A percentile compares a stretch with the other conserved stretches of the same genome.
These are phyloP conservation scores for Ferrisia virgata DNA, from an alignment of 2,888 invertebrate genomes.

Conservation along the genomic window DNA sequence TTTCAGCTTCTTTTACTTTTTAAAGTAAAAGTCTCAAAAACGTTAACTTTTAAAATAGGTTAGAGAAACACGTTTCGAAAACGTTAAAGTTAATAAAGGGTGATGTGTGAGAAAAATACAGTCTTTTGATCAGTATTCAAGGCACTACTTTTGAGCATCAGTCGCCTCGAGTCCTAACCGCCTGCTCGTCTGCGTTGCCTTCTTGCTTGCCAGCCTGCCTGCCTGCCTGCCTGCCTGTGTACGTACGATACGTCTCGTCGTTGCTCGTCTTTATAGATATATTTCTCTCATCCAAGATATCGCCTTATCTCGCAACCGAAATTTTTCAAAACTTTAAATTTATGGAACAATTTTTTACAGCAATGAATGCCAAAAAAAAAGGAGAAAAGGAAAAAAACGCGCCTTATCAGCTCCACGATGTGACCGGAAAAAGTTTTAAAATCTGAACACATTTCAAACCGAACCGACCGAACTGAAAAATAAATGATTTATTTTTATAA, in stretches of 20 bases:
- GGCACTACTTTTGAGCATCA: slow-evolving; percentile 41
- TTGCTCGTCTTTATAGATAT: background rate
- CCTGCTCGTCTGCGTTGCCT: background rate
- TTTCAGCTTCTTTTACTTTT: slow-evolving; percentile 23
- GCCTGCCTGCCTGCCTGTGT: background rate
- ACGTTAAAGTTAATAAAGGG: slow-evolving; percentile 45
- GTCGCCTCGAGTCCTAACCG: slow-evolving; percentile 44
- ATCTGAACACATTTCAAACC: background rate
- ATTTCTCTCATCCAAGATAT: background rate
- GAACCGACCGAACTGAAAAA: background rate
- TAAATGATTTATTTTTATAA: slow-evolving; percentile 19
- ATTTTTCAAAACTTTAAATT: slow-evolving; percentile 37
- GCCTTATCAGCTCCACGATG: slow-evolving; percentile 12
- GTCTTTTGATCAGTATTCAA: slow-evolving; percentile 45
- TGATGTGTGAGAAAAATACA: slow-evolving; percentile 46
- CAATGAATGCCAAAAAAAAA: slow-evolving; percentile 24
- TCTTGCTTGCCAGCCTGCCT: background rate
- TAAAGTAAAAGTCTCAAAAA: slow-evolving; percentile 44
- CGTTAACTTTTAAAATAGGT: slow-evolving; percentile 42
- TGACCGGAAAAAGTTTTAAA: slow-evolving; percentile 20
- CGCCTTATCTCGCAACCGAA: slow-evolving; percentile 24
- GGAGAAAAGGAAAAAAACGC: too few species aligned
- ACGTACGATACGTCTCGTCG: background rate
- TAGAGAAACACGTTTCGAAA: slow-evolving; percentile 45
- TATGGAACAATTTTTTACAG: slow-evolving; percentile 34